These are phyloP conservation scores for Cylloceria caligata DNA, from an alignment of 2,888 invertebrate species.

Conservation along the genomic window DNA sequence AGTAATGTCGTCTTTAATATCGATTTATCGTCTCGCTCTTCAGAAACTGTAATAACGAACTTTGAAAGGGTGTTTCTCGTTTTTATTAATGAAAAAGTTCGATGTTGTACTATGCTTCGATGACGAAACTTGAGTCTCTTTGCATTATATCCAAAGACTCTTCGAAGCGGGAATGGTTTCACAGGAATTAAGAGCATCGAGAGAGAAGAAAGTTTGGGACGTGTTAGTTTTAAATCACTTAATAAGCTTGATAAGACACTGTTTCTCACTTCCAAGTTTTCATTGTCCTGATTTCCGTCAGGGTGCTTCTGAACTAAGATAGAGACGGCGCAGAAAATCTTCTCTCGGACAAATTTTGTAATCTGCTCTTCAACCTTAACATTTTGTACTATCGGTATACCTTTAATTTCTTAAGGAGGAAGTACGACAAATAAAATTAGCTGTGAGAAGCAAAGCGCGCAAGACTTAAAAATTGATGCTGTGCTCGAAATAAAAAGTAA, in stretches of 20 bases:
- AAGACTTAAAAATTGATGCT: neutral
- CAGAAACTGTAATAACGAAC: conserved; percentile 6
- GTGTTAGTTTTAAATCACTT: conserved; percentile 32
- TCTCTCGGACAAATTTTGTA: neutral
- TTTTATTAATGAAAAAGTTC: conserved; percentile 40
- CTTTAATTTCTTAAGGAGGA: neutral
- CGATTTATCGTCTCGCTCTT: conserved; percentile 40
- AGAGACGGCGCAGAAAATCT: neutral
- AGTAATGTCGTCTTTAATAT: conserved; percentile 25
- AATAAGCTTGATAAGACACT: conserved; percentile 3
- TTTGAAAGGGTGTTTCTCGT: conserved; percentile 38
- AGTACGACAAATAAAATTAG: neutral
- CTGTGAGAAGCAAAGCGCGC: neutral
- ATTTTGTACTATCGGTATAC: neutral
- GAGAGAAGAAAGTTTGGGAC: conserved; percentile 8
- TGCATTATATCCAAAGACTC: conserved; percentile 7
- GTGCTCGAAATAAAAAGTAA: neutral
- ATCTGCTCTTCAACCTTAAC: neutral
- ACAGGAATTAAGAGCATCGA: conserved; percentile 2
- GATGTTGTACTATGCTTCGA: conserved; percentile 37
- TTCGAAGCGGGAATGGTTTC: conserved; percentile 51
- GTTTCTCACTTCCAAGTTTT: neutral
- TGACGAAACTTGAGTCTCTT: conserved; percentile 6
- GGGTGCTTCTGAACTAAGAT: neutral
- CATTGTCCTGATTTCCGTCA: neutral